Conservation (phyloP, 2,888 invertebrate species). For the Stenodema calcarata region DNA sequence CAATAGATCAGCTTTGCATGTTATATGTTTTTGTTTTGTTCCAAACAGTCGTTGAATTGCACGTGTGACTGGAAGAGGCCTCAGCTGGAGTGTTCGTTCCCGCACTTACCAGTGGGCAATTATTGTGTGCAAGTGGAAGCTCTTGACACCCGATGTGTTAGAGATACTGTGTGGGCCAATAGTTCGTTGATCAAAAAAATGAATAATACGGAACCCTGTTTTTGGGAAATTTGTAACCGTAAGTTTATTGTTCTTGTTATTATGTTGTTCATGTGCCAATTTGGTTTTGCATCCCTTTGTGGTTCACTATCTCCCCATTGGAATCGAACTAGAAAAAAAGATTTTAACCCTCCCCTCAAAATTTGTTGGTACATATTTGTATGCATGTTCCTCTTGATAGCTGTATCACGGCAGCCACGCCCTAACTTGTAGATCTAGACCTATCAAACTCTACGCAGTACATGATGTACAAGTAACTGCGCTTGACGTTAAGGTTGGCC, state of each 20-base stretch:
- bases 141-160: slow-evolving; percentile 13
- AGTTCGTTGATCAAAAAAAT: neutral
- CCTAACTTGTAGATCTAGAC: too few species aligned
- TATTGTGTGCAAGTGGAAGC: slow-evolving; percentile 37
- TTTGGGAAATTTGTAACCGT: slow-evolving; percentile 22
- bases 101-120: slow-evolving; percentile 20
- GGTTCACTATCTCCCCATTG: too few species aligned
- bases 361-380: too few species aligned
- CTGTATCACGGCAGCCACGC: too few species aligned
- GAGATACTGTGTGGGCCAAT: slow-evolving; percentile 32
- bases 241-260: neutral
- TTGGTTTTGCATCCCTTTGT: neutral
- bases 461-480: too few species aligned
- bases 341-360: too few species aligned
- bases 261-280: neutral
- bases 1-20: neutral
- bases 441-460: too few species aligned
- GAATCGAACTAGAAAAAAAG: too few species aligned
- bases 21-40: neutral
- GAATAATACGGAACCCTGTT: neutral
- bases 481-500: too few species aligned
- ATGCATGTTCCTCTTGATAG: too few species aligned
- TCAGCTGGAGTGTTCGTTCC: slow-evolving; percentile 22
- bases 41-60: neutral
- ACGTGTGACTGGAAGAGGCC: slow-evolving; percentile 23